These are phyloP conservation scores for Calephelis virginiensis DNA, from an alignment of 1,140 invertebrate genomes.

Conservation along the genomic window DNA sequence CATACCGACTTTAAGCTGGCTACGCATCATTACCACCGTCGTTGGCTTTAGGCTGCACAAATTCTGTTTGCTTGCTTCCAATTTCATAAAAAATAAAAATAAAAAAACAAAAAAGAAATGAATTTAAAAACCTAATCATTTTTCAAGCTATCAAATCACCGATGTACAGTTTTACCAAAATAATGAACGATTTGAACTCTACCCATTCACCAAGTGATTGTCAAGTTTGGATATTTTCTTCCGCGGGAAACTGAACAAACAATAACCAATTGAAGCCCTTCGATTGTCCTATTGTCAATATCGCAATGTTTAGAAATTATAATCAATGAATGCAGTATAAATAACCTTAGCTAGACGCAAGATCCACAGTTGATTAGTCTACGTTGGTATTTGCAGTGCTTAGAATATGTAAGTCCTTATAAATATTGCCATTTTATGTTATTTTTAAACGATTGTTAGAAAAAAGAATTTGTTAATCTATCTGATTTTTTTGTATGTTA, in stretches of 20 bases:
- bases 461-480: too few relatives aligned
- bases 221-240: conserved; percentile 25
- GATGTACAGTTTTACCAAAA: too few relatives aligned
- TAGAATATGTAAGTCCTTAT: conserved; percentile 27
- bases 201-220: neutral
- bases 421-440: neutral
- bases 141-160: too few relatives aligned
- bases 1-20: too few relatives aligned
- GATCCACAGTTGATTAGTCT: conserved; percentile 34
- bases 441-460: neutral
- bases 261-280: conserved; percentile 34
- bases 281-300: conserved; percentile 42
- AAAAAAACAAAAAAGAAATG: too few relatives aligned
- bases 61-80: too few relatives aligned
- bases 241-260: conserved; percentile 30
- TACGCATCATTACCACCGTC: too few relatives aligned
- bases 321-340: conserved; percentile 49
- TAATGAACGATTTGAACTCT: too few relatives aligned
- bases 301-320: conserved; percentile 40
- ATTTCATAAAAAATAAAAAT: too few relatives aligned
- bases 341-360: conserved; percentile 40
- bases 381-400: conserved; percentile 25
- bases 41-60: too few relatives aligned
- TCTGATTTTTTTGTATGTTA: too few relatives aligned
- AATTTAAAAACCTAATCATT: too few relatives aligned